phyloP scores from a whole-genome alignment of 1,140 invertebrate genomes.

The Cotesia glomerata region DNA sequence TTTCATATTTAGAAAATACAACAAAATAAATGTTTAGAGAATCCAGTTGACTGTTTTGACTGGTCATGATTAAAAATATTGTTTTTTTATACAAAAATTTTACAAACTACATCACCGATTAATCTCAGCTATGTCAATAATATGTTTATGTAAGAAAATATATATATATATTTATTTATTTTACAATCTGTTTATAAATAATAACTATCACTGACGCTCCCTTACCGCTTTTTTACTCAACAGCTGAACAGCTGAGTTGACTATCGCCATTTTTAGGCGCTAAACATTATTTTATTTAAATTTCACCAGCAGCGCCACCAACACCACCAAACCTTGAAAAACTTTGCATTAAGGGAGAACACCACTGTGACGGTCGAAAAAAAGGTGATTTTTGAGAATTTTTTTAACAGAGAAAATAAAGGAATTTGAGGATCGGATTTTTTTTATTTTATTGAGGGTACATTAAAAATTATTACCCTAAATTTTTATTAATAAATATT shows the following conservation, averaged over 20 bases:
- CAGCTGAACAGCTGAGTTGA: too few relatives aligned
- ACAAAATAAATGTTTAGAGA: conserved; percentile 57
- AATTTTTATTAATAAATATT: too few relatives aligned
- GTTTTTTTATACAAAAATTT: not conserved
- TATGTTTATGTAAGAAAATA: not conserved
- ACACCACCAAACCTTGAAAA: not conserved
- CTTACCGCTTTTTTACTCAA: not conserved
- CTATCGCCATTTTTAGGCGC: too few relatives aligned
- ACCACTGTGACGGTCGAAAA: too few relatives aligned
- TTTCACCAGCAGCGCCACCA: not conserved
- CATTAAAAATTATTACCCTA: too few relatives aligned
- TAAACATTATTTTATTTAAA: too few relatives aligned
- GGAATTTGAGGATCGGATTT: too few relatives aligned
- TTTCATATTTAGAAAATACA: conserved; percentile 43
- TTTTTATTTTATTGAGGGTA: too few relatives aligned
- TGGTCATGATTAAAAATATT: conserved; percentile 28
- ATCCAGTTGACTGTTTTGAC: conserved; percentile 39
- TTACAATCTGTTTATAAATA: not conserved
- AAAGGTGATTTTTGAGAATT: too few relatives aligned
- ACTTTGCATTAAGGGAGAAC: too few relatives aligned
- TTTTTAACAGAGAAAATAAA: too few relatives aligned
- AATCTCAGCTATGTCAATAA: not conserved
- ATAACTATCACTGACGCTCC: not conserved
- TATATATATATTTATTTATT: not conserved
- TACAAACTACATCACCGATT: not conserved